phyloP scores from a whole-genome alignment of 2,113 vertebrate genomes.

The Pomatostomus ruficeps region DNA sequence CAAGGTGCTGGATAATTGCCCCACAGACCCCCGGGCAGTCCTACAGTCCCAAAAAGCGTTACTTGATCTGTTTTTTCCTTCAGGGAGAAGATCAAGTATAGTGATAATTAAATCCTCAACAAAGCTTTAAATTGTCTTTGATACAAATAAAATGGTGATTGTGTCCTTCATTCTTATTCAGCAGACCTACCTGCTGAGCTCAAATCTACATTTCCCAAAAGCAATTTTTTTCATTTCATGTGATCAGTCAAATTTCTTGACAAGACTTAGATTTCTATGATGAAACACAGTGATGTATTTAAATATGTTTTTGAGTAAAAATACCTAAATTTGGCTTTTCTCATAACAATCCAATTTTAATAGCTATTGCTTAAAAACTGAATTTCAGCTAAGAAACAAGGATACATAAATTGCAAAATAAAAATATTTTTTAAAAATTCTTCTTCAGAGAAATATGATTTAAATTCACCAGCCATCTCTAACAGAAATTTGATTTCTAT shows the following conservation, averaged over 20 bases:
- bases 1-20: too few species aligned
- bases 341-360: neutral
- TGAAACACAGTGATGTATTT: neutral
- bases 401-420: neutral
- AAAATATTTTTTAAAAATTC: neutral
- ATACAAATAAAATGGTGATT: neutral
- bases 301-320: neutral
- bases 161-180: neutral
- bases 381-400: neutral
- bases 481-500: neutral
- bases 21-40: too few species aligned
- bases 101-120: neutral
- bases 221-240: neutral
- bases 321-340: neutral
- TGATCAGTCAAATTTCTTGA: neutral
- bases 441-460: neutral
- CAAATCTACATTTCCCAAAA: neutral
- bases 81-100: neutral
- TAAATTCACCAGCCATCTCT: neutral
- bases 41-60: too few species aligned
- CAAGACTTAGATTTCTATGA: neutral
- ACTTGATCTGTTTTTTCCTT: neutral
- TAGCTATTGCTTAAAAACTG: neutral
- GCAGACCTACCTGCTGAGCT: neutral
- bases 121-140: neutral